phyloP scores from a whole-genome alignment of 2,888 invertebrate genomes.

The Physocephala rufipes region DNA sequence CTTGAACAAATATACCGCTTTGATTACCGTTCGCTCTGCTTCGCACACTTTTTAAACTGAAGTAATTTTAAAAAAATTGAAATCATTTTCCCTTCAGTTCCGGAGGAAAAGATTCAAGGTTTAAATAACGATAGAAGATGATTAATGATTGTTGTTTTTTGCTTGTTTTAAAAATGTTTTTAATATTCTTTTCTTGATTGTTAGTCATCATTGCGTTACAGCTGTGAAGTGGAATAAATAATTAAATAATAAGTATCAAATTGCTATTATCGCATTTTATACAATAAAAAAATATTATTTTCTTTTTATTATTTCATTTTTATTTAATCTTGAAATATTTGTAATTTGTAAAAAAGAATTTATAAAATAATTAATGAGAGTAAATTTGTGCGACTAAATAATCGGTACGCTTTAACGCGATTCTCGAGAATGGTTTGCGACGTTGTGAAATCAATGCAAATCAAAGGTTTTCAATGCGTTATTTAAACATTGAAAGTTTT shows the following conservation, averaged over 20 bases:
- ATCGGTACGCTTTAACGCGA: no score
- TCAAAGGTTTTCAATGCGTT: no score
- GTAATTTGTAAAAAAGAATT: no score
- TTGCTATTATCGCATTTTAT: not conserved
- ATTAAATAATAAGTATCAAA: no score
- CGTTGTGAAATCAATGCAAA: no score
- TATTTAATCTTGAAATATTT: no score
- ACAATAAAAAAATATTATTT: not conserved
- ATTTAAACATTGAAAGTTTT: no score
- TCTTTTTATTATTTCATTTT: no score
- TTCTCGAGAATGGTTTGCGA: no score
- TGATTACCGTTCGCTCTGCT: not conserved
- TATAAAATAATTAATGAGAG: no score
- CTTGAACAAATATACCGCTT: not conserved
- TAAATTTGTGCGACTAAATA: no score
- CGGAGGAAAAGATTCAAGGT: slow-evolving; percentile 11
- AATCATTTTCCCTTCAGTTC: slow-evolving; percentile 6
- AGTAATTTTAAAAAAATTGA: slow-evolving; percentile 13
- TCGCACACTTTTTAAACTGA: slow-evolving; percentile 7
- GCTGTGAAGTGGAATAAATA: not conserved
- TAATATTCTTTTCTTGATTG: not conserved
- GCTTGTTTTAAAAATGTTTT: not conserved
- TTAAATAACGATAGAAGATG: slow-evolving; percentile 6
- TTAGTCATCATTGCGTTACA: not conserved
- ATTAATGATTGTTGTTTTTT: not conserved